Base-by-base conservation (phyloP, 2,113 vertebrate genomes). In the Parus major region DNA sequence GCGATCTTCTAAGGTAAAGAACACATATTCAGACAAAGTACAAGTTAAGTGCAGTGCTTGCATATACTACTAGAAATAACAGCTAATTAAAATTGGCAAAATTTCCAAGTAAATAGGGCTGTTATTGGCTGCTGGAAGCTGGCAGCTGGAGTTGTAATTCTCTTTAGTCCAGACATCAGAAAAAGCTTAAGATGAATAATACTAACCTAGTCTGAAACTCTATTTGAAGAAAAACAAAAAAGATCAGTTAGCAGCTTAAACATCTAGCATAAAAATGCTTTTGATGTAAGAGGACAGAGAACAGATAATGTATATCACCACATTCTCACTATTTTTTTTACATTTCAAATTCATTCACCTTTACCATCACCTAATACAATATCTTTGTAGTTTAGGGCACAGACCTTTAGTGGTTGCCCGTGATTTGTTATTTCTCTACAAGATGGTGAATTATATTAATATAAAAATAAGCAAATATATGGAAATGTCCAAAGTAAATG, bases 1-100 rank as follows among this genome's bases (percentile, higher is more conserved):
- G 19, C 0, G 0, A 21, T 15, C 1, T 93, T 91, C 77, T 60
- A 60, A 88, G 49, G 44, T 60, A 81, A 88, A 83, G 64, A 93
- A 78, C 36, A 65, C 31, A 44, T 57, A 73, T 22, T 17, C n/a
- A 77, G 71, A 50, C 53, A 50, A 9, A 86, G 15, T 23, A 49
- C 6, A 63, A 39, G 52, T 66, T 59, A 65, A 82, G 33, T 86
- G 44, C 47, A 75, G 25, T 18, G 6, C 20, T 88, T 77, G 27
- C 56, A 60, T 44, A 17, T 56, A 28, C 41, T 77, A 55, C 42
- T 52, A 83, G 64, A 66, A 24, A 61, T 42, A 94, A 70, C 35
- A 92, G 61, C 84, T 96, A 96, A 92, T 92, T 80, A 95, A 93
- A 96, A 78, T 68, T 87, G 69, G 89, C 69, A 80, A 91, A 59